Evolutionary conservation across 2,113 vertebrate genomes (phyloP).

Genomic region (Zosterops borbonicus): DNA sequence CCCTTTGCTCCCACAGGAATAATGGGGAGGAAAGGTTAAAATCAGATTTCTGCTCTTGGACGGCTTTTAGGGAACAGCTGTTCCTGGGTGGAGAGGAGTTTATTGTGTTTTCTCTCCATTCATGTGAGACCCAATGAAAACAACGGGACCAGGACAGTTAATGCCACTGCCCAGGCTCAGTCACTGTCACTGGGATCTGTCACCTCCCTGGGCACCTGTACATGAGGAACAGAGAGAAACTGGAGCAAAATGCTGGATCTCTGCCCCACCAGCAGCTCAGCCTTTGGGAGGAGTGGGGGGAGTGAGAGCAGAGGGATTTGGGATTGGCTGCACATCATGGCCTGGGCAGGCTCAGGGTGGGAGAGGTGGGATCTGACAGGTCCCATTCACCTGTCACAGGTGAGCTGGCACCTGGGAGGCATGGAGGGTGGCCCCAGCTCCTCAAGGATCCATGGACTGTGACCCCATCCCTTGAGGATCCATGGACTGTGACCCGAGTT

Average conservation of each 20-base stretch:
- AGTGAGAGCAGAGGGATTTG: background rate
- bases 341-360: background rate
- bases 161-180: background rate
- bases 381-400: background rate
- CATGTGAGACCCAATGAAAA: background rate
- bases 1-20: background rate
- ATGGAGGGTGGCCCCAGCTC: no score
- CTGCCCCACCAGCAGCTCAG: background rate
- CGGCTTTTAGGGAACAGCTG: background rate
- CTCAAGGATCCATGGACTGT: background rate
- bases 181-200: background rate
- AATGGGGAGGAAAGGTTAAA: background rate
- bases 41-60: background rate
- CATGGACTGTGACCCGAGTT: background rate
- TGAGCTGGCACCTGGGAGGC: background rate
- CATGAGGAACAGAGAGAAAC: accelerated
- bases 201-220: background rate
- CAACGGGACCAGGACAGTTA: accelerated
- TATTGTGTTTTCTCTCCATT: accelerated
- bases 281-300: background rate
- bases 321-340: background rate
- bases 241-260: background rate
- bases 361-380: background rate
- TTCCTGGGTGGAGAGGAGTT: background rate
- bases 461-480: background rate